Conservation (phyloP, 2,888 invertebrate genomes). For the Oxystoma pomonae region DNA sequence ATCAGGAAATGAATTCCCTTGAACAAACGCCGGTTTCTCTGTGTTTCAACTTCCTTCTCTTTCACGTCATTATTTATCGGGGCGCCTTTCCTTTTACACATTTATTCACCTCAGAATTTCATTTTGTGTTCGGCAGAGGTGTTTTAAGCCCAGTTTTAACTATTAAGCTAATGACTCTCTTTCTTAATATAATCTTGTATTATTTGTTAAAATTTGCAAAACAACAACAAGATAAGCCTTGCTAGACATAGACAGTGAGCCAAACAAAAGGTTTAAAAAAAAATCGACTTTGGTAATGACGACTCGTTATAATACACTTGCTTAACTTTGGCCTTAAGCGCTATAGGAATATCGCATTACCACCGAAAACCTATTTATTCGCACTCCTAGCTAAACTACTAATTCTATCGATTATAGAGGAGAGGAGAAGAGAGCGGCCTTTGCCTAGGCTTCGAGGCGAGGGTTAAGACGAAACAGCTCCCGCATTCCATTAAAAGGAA, state of each 20-base stretch:
- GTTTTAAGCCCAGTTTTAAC: too few relatives aligned
- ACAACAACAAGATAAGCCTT: too few relatives aligned
- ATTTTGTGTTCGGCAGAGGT: neutral
- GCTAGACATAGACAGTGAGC: too few relatives aligned
- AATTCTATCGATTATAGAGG: neutral
- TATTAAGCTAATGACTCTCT: too few relatives aligned
- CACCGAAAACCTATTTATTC: neutral
- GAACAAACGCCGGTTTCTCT: constrained; percentile 43
- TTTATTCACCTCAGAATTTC: neutral
- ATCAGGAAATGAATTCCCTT: constrained; percentile 48
- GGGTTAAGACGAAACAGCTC: constrained; percentile 19
- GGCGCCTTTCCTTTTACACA: constrained; percentile 39
- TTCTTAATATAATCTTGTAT: too few relatives aligned
- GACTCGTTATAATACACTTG: too few relatives aligned
- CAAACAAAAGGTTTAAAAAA: too few relatives aligned
- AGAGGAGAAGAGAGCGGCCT: neutral
- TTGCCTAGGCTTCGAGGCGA: neutral
- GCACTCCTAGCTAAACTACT: neutral
- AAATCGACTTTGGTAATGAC: too few relatives aligned
- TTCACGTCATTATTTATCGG: constrained; percentile 46
- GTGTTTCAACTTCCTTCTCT: constrained; percentile 43
- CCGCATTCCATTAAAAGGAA: constrained; percentile 3
- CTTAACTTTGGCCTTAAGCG: too few relatives aligned
- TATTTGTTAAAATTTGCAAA: too few relatives aligned
- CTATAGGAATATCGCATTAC: neutral